Evolutionary conservation across 2,888 invertebrate genomes (phyloP).

Genomic region (Corbicula japonica): DNA sequence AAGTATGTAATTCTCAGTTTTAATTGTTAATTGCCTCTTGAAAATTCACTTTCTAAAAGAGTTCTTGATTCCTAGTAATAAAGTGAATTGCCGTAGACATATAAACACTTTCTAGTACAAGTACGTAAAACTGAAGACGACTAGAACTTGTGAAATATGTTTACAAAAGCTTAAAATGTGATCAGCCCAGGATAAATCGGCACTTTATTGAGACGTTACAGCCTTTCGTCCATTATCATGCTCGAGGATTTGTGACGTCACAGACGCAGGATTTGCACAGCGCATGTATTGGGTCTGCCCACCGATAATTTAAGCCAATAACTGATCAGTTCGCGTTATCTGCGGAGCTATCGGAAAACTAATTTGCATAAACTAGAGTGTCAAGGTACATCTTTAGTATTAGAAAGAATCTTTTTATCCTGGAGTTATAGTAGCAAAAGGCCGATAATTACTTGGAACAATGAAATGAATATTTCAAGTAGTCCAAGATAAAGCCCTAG

Average conservation of each 20-base stretch:
- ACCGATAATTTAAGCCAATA: slow-evolving; percentile 49
- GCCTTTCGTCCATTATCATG: slow-evolving; percentile 64
- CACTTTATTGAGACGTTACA: slow-evolving; percentile 61
- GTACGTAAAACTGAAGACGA: slow-evolving; percentile 52
- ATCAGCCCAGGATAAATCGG: slow-evolving; percentile 69
- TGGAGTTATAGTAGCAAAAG: slow-evolving; percentile 46
- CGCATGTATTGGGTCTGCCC: slow-evolving; percentile 51
- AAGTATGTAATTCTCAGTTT: slow-evolving; percentile 33
- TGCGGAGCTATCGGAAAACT: slow-evolving; percentile 24
- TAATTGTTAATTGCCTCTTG: slow-evolving; percentile 36
- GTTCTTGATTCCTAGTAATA: slow-evolving; percentile 44
- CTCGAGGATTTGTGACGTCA: slow-evolving; percentile 61
- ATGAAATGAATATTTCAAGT: slow-evolving; percentile 48
- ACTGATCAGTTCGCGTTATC: slow-evolving; percentile 18
- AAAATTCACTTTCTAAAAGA: slow-evolving; percentile 30
- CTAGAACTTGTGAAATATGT: slow-evolving; percentile 68
- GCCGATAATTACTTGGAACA: slow-evolving; percentile 60
- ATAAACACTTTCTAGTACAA: slow-evolving; percentile 39
- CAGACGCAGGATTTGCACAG: slow-evolving; percentile 43
- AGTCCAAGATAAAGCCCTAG: slow-evolving; percentile 40
- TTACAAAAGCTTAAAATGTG: slow-evolving; percentile 70
- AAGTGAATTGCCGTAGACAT: slow-evolving; percentile 32
- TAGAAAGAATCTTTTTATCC: slow-evolving; percentile 51
- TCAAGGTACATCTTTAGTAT: slow-evolving; percentile 42
- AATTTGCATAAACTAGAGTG: slow-evolving; percentile 61